Percentiles rank a stretch among this genome's conserved stretches.
Evolutionary conservation across 2,888 invertebrate species (phyloP).

Genomic region (Oxycera nigricornis): DNA sequence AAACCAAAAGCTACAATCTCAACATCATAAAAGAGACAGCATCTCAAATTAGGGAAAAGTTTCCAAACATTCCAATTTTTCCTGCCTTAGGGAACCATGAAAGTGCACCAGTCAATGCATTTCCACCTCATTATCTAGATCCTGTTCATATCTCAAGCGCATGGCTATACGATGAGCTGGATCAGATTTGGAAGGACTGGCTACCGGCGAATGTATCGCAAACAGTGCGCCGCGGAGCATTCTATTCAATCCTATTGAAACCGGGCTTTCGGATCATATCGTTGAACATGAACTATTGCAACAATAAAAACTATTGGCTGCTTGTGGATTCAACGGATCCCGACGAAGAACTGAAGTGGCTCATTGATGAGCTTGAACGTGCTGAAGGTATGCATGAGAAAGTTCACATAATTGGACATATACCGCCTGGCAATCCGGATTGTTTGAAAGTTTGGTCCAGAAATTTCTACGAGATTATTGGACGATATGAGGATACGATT

Average conservation of each 20-base stretch:
- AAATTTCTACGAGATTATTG: conserved; percentile 89
- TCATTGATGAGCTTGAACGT: conserved; percentile 90
- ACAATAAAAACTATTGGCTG: conserved; percentile 96
- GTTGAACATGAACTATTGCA: conserved; percentile 96
- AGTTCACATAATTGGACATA: conserved; percentile 95
- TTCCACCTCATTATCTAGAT: conserved; percentile 85
- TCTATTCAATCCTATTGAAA: conserved; percentile 88
- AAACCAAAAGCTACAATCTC: conserved; percentile 86
- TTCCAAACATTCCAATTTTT: conserved; percentile 91
- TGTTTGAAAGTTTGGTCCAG: conserved; percentile 95
- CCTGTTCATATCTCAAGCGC: conserved; percentile 81
- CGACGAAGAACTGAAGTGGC: conserved; percentile 92
- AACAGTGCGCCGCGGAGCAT: conserved; percentile 85
- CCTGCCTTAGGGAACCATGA: conserved; percentile 97
- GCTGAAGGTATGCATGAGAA: conserved; percentile 94
- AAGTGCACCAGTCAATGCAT: conserved; percentile 93
- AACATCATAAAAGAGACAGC: conserved; percentile 86
- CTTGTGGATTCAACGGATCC: conserved; percentile 95
- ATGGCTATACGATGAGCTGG: conserved; percentile 92
- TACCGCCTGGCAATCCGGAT: conserved; percentile 92
- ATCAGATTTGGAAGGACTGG: conserved; percentile 91
- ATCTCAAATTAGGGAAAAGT: conserved; percentile 82
- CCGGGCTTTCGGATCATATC: conserved; percentile 92
- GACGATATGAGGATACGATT: conserved; percentile 88
- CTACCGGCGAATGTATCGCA: conserved; percentile 85